Evolutionary conservation across 2,797 vertebrate species (phyloP), one percentile per base, ranked within the genome.

Genomic region (Danionella dracula): DNA sequence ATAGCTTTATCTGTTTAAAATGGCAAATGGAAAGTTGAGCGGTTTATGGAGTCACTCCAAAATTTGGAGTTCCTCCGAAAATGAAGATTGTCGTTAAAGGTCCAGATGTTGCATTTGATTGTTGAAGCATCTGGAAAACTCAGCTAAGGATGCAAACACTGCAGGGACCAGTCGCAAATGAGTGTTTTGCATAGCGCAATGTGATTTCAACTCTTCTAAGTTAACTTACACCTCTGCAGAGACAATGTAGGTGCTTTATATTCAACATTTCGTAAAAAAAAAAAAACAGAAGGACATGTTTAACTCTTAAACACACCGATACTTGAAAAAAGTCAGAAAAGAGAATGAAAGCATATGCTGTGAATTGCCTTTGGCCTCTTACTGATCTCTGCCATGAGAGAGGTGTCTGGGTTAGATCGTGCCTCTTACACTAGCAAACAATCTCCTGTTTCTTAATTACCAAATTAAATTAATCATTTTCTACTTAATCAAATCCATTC

Each of bases 391-490:
- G 55, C 15, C 55, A 8, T 20, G 41, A 59, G 38, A 48, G 59
- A 70, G 31, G 49, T 34, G 66, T 42, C 58, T 34, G 37, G 69
- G 67, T 72, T 61, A 45, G 46, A 21, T 50, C 19, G 61, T 45
- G 68, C 64, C 73, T 65, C 19, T 41, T 46, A 45, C 53, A 66
- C 67, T 66, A 61, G 62, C 71, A 73, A 69, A 75, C 76, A 74
- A 78, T 75, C 68, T 73, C 71, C 65, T 66, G 49, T 58, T 74
- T 75, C 72, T 72, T 81, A 78, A 79, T 79, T 77, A 76, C 76
- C 74, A 76, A 77, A 75, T 81, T 79, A 78, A 79, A 78, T 76
- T 74, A 72, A 78, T 76, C 60, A 75, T 78, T 79, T 77, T 76
- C 75, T 70, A 49, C 44, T 75, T 78, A 79, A 81, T 78, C 76